Evolutionary conservation across 2,888 invertebrate genomes (phyloP).

Genomic region (Aspidiotus rigidus): DNA sequence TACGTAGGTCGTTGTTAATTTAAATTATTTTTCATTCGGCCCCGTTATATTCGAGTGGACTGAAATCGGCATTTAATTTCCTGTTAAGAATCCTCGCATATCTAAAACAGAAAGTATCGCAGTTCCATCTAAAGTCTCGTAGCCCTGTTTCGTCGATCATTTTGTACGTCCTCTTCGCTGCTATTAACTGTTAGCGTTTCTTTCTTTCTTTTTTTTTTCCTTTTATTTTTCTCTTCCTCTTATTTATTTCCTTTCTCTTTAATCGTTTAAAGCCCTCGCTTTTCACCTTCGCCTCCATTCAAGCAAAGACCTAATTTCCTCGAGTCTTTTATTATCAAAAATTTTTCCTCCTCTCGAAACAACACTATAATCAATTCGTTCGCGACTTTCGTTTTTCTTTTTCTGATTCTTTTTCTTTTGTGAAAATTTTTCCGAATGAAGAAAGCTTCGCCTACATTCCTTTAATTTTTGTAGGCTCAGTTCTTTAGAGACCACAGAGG

Average conservation of each 20-base stretch:
- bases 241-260: conserved; percentile 20
- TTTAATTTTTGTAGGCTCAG: background rate
- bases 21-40: conserved; percentile 17
- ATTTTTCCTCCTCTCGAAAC: conserved; percentile 26
- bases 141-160: background rate
- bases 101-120: too few relatives aligned
- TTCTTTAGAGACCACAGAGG: too few relatives aligned
- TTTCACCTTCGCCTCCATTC: conserved; percentile 4
- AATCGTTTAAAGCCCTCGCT: conserved; percentile 20
- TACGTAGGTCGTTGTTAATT: conserved; percentile 21
- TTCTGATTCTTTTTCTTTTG: background rate
- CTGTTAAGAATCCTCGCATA: background rate
- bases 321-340: conserved; percentile 30
- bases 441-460: background rate
- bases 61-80: conserved; percentile 11
- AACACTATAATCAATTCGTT: conserved; percentile 31
- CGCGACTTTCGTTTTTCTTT: conserved; percentile 13
- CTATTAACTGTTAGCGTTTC: conserved; percentile 4
- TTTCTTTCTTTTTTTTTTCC: conserved; percentile 11
- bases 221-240: conserved; percentile 11
- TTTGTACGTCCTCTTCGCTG: background rate
- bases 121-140: background rate
- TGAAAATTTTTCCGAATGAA: background rate
- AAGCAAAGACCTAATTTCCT: conserved; percentile 29
- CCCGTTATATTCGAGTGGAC: background rate